Evolutionary conservation across 2,113 vertebrate species (phyloP).

Genomic region (Panurus biarmicus): DNA sequence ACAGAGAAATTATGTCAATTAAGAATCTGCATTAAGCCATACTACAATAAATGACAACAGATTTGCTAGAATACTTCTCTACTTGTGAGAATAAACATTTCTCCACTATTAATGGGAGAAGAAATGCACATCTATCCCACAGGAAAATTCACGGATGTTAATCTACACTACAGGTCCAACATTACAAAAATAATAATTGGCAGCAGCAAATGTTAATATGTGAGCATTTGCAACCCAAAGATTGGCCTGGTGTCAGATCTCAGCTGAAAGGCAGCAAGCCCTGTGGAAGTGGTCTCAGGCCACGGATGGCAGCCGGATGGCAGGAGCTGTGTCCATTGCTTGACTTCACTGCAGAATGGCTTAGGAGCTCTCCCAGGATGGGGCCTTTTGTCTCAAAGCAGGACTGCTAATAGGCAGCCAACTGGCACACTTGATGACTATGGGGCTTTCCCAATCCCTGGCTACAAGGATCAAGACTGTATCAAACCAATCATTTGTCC

Average conservation of each 20-base stretch:
- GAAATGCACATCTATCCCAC: background rate
- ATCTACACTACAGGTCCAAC: background rate
- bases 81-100: background rate
- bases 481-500: background rate
- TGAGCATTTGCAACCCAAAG: background rate
- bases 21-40: background rate
- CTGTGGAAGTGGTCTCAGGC: background rate
- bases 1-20: background rate
- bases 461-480: background rate
- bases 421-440: background rate
- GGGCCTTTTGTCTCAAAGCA: background rate
- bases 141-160: background rate
- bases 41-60: background rate
- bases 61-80: background rate
- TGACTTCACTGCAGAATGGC: background rate
- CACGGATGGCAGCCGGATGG: accelerated
- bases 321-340: background rate
- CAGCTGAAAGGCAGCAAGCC: background rate
- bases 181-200: background rate
- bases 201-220: background rate
- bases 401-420: background rate
- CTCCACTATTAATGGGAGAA: background rate
- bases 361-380: background rate
- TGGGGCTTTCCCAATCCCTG: background rate
- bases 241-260: background rate